Percentiles rank a stretch among this genome's conserved stretches.
Evolutionary conservation across 2,113 vertebrate genomes (phyloP).

Genomic region (Acrocephalus kingi): DNA sequence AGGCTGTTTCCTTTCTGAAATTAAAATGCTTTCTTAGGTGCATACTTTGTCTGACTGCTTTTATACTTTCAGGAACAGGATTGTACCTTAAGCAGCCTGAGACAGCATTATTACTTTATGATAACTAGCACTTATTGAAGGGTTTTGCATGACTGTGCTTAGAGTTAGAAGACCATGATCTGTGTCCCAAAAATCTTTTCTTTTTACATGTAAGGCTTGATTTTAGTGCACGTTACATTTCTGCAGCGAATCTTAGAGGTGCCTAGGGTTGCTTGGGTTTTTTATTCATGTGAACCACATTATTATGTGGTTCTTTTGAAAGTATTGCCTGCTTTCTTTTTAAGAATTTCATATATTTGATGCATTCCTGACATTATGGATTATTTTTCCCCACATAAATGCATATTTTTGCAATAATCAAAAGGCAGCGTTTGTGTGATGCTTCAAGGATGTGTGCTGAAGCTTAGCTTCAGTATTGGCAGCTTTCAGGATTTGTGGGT

Average conservation of each 20-base stretch:
- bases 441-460: not conserved
- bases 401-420: not conserved
- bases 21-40: not conserved
- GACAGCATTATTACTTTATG: fast-evolving
- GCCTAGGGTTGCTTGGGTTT: not conserved
- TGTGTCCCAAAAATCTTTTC: not conserved
- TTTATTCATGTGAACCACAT: too few species aligned
- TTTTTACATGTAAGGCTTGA: not conserved
- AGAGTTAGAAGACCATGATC: not conserved
- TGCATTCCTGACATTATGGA: not conserved
- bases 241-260: not conserved
- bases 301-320: not conserved
- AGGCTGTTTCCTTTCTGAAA: not conserved
- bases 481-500: constrained; percentile 1
- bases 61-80: not conserved
- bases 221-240: not conserved
- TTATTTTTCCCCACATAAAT: not conserved
- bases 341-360: not conserved
- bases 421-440: not conserved
- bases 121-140: not conserved
- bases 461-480: not conserved
- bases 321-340: not conserved
- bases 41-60: not conserved
- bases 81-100: not conserved
- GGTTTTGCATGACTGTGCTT: not conserved